Evolutionary conservation across 2,888 invertebrate genomes (phyloP), one percentile per base, ranked within the genome.

Genomic region (Teleogryllus oceanicus): DNA sequence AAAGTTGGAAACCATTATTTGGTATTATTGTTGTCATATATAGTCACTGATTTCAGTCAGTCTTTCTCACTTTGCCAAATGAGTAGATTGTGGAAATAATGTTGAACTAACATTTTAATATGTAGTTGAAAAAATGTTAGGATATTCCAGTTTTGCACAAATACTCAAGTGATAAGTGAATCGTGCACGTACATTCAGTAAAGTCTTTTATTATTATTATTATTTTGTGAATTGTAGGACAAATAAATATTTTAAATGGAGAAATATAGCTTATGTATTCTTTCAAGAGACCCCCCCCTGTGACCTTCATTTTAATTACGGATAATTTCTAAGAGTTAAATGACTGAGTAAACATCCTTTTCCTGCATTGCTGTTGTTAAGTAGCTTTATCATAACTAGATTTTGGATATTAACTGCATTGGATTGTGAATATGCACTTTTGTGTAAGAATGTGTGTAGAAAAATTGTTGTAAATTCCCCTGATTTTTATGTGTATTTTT

Each of bases 401-500:
- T 76, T 24, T 37, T 37, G 37, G 8, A 37, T 37, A 37, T 37
- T 37, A 37, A 37, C 37, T 37, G 37, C 37, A 37, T 24, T n/a
- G 50, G 50, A 76, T 8, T 37, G 76, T 76, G 24, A 76, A 49
- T 37, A 76, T 49, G 18, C 18, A 76, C 76, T 76, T 18, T 76
- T 10, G 11, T 76, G 37, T 37, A 37, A 5, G 37, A 10, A 62
- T 78, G 62, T 78, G 37, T 50, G 18, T 78, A 24, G n/a, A 74
- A 24, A 21, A 74, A 21, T 78, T 62, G 18, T 78, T 49, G 78
- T 78, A 20, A 62, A 74, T 74, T 74, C 76, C 78, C 77, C 79
- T 80, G 78, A 78, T 76, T 81, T 81, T 82, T 49, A 80, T 80
- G 49, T 77, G 75, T 75, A 75, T 80, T 80, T 81, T 79, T 50